These are phyloP conservation scores for Eubasilissa regina DNA, from an alignment of 1,140 invertebrate species.

Conservation along the genomic window DNA sequence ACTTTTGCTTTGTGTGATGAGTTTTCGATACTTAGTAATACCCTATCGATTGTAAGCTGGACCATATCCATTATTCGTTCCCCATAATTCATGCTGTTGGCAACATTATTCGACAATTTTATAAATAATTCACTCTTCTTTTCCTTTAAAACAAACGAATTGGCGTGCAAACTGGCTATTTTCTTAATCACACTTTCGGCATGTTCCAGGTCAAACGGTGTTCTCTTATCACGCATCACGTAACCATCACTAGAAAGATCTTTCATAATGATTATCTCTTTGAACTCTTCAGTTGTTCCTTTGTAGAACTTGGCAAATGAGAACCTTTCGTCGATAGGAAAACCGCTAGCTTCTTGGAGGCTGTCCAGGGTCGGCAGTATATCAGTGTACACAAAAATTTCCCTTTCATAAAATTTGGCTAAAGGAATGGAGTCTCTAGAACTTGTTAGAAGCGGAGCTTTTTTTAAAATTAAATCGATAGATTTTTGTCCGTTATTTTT, in stretches of 20 bases:
- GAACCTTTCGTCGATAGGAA: constrained; percentile 1
- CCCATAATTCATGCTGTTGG: constrained; percentile 5
- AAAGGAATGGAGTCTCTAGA: not conserved
- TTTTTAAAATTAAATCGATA: constrained; percentile 32
- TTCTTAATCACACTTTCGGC: constrained; percentile 69
- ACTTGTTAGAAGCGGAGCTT: not conserved
- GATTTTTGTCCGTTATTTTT: constrained; percentile 8
- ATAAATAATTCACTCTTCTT: constrained; percentile 13
- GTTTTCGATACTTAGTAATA: no score
- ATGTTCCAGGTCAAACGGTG: constrained; percentile 70
- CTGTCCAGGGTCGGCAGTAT: constrained; percentile 3
- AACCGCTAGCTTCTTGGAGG: not conserved
- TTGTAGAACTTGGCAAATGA: constrained; percentile 31
- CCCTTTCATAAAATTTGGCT: constrained; percentile 11
- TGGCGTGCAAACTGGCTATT: constrained; percentile 73
- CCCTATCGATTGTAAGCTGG: no score
- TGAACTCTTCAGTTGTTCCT: constrained; percentile 62
- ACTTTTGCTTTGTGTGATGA: not conserved
- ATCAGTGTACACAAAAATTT: constrained; percentile 5
- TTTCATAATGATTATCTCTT: constrained; percentile 70
- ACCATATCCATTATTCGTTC: constrained; percentile 1
- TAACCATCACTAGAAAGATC: constrained; percentile 71
- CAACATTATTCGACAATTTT: not conserved
- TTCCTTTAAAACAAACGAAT: constrained; percentile 58
- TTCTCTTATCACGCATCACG: constrained; percentile 70